phyloP scores from a whole-genome alignment of 2,113 vertebrate species.

The Ptychochromis oligacanthus region DNA sequence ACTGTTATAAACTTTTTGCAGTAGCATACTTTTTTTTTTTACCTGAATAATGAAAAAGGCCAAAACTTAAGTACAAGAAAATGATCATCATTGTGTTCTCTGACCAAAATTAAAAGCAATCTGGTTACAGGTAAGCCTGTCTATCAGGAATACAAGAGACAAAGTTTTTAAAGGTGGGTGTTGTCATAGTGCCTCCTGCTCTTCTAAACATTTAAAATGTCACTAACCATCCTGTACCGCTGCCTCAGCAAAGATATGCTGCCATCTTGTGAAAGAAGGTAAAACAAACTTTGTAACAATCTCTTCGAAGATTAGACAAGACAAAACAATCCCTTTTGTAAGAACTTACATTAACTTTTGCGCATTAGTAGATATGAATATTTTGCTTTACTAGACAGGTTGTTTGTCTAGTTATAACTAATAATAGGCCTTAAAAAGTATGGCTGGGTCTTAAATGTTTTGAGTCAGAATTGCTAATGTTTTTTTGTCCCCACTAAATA shows the following conservation, averaged over 20 bases:
- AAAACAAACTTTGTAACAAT: not conserved
- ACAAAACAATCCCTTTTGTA: fast-evolving
- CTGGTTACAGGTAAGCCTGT: not conserved
- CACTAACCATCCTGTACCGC: fast-evolving
- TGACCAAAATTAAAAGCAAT: not conserved
- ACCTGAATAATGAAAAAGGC: not conserved
- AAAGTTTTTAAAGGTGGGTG: not conserved
- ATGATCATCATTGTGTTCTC: not conserved
- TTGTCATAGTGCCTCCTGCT: not conserved
- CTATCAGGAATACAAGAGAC: not conserved
- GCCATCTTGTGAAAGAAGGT: not conserved
- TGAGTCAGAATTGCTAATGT: not conserved
- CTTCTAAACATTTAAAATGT: not conserved
- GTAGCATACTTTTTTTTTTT: not conserved
- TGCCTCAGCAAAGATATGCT: not conserved
- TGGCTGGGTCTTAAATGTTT: not conserved
- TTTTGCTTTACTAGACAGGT: not conserved
- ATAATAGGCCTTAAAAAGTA: not conserved
- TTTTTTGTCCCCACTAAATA: not conserved
- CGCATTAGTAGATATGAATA: not conserved
- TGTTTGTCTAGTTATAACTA: not conserved
- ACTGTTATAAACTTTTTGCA: not conserved
- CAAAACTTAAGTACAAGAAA: not conserved
- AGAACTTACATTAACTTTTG: not conserved
- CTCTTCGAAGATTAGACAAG: not conserved